Base-by-base conservation (phyloP, 2,888 invertebrate species). In the Latrodectus hesperus region DNA sequence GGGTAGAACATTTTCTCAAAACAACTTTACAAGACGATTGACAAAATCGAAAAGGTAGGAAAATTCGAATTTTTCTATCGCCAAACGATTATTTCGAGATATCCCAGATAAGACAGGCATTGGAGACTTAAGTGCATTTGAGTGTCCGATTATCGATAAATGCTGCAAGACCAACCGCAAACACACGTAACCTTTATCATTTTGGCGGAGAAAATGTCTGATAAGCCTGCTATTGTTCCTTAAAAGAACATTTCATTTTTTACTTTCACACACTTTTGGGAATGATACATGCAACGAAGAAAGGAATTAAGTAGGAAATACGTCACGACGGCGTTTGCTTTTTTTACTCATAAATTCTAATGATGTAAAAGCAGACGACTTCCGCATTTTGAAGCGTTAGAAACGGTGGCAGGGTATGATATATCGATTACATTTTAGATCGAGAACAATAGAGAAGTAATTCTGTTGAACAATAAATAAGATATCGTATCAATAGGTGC, bases 231-330 rank as follows among this genome's bases (percentile, higher is more conserved):
- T 67, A 81, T 83, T 83, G 75, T 83, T 72, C 64, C n/a, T 71
- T 51, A 22, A 14, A 11, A 53, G 12, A 10, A 17, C 4, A 52
- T 52, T 73, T 17, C 22, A 9, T 67, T 67, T 6, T 8, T 67
- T n/a, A 16, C 6, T 38, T 38, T 38, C 38, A 38, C 38, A 38
- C 38, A 38, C 38, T 55, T 60, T 26, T 14, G 49, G 38, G 70
- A 38, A 38, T 6, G 22, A 10, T 70, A 22, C 9, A 11, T 16
- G 49, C 38, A 5, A 60, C 14, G 51, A 22, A 70, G 82, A 68
- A 74, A 76, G 65, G 76, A 71, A 82, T 75, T 51, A 74, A 71
- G 72, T 64, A 81, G 86, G 86, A 87, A 87, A 77, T 87, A 53
- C 86, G 86, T 87, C 81, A 81, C n/a, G 65, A n/a, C 49, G 14